Evolutionary conservation across 2,888 invertebrate genomes (phyloP).

Genomic region (Alitta virens): DNA sequence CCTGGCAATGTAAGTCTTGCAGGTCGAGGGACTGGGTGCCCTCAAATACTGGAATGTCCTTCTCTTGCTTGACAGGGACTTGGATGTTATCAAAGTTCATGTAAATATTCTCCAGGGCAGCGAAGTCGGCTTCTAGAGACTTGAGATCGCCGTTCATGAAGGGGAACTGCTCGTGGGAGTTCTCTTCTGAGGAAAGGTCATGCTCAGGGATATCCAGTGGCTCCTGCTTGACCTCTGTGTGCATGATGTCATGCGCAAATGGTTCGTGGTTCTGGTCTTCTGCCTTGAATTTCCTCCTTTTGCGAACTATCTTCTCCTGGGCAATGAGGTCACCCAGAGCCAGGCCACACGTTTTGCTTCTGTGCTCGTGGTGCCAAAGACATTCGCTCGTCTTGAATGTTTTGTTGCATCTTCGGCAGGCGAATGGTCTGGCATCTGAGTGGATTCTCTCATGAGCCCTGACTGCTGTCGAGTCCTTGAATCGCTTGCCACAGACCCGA

Average conservation of each 20-base stretch:
- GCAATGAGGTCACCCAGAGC: constrained; percentile 18
- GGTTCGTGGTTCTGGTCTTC: background rate
- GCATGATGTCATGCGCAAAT: background rate
- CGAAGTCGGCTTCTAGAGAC: background rate
- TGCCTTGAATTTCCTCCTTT: constrained; percentile 9
- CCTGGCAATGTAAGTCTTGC: constrained; percentile 17
- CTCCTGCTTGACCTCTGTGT: background rate
- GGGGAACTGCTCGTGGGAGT: background rate
- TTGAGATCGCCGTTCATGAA: background rate
- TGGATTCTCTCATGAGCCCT: constrained; percentile 35
- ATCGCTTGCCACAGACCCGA: constrained; percentile 32
- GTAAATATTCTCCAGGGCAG: background rate
- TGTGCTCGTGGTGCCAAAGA: constrained; percentile 35
- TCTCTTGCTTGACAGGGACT: background rate
- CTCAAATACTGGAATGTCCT: background rate
- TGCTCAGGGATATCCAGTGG: background rate
- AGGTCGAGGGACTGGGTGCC: background rate
- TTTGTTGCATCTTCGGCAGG: constrained; percentile 30
- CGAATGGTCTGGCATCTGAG: constrained; percentile 32
- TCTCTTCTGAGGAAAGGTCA: background rate
- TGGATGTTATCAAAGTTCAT: background rate
- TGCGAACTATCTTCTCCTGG: constrained; percentile 14
- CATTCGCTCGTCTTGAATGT: constrained; percentile 35
- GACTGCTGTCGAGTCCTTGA: constrained; percentile 36
- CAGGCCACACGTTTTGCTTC: constrained; percentile 34